Percentiles rank a stretch among this genome's conserved stretches.
Conservation (phyloP, 2,797 vertebrate species). For the Hyperoplus immaculatus region DNA sequence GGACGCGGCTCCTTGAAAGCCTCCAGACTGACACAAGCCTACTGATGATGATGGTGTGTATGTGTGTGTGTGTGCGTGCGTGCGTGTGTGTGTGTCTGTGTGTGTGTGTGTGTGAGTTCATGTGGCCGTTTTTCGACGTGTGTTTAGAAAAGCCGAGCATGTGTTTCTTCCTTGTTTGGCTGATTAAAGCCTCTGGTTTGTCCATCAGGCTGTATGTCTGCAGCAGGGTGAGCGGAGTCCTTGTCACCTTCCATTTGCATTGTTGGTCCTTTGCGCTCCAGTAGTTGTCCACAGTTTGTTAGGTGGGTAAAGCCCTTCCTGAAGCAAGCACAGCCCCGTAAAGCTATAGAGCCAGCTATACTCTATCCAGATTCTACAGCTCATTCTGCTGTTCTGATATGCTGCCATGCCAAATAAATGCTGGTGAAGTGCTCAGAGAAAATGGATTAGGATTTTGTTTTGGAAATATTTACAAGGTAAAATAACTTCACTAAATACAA, state of each 20-base stretch:
- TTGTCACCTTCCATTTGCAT: constrained; percentile 69
- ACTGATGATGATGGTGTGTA: constrained; percentile 35
- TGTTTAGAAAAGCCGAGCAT: constrained; percentile 49
- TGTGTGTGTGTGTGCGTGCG: constrained; percentile 8
- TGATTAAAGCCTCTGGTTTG: constrained; percentile 77
- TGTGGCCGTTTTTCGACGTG: constrained; percentile 15
- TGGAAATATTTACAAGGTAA: constrained; percentile 23
- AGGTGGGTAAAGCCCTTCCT: constrained; percentile 40
- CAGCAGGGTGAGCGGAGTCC: constrained; percentile 41
- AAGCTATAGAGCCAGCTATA: constrained; percentile 21
- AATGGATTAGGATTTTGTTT: constrained; percentile 22
- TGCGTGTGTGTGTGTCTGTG: constrained; percentile 19
- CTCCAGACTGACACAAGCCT: constrained; percentile 54
- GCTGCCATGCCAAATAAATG: constrained; percentile 12
- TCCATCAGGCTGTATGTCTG: constrained; percentile 61
- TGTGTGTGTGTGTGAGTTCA: constrained; percentile 21
- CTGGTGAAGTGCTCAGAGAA: constrained; percentile 21
- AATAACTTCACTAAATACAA: neutral
- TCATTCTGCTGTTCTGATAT: constrained; percentile 2
- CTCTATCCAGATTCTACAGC: constrained; percentile 6
- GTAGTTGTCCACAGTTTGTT: constrained; percentile 62
- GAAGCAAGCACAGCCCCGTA: constrained; percentile 26
- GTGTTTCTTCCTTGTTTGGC: constrained; percentile 58
- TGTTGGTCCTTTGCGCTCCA: constrained; percentile 35
- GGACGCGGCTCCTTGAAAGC: constrained; percentile 51